Conservation (phyloP, 1,140 invertebrate genomes). For the Meteorus sp. region DNA sequence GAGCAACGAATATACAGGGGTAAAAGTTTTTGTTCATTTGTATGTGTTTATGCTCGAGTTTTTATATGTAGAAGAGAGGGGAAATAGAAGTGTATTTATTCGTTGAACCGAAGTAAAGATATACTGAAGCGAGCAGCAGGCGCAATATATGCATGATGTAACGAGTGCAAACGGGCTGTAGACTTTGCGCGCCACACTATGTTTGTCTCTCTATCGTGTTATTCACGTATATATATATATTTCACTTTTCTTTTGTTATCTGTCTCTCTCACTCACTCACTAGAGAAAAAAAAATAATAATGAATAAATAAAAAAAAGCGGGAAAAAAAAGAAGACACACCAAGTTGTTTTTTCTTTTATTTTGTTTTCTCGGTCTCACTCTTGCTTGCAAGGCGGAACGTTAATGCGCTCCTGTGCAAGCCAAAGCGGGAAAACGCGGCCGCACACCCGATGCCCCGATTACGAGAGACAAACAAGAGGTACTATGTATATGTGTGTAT, state of each 20-base stretch:
- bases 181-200: background rate
- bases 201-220: background rate
- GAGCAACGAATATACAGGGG: too few relatives aligned
- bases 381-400: background rate
- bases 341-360: conserved; percentile 6
- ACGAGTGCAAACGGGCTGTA: conserved; percentile 3
- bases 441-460: conserved; percentile 22
- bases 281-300: too few relatives aligned
- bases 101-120: background rate
- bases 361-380: conserved; percentile 8
- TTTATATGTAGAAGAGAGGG: too few relatives aligned
- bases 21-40: too few relatives aligned
- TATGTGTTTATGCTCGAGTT: too few relatives aligned
- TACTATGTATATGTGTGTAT: too few relatives aligned
- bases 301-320: too few relatives aligned
- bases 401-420: conserved; percentile 24
- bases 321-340: too few relatives aligned
- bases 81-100: background rate
- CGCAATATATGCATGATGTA: conserved; percentile 17
- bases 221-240: background rate
- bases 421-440: conserved; percentile 13
- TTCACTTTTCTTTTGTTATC: conserved; percentile 8
- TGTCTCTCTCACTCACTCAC: conserved; percentile 2
- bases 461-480: conserved; percentile 23
- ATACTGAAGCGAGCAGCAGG: conserved; percentile 3